These are phyloP conservation scores for Drosophila punjabiensis DNA, from an alignment of 1,140 invertebrate species.

Conservation along the genomic window DNA sequence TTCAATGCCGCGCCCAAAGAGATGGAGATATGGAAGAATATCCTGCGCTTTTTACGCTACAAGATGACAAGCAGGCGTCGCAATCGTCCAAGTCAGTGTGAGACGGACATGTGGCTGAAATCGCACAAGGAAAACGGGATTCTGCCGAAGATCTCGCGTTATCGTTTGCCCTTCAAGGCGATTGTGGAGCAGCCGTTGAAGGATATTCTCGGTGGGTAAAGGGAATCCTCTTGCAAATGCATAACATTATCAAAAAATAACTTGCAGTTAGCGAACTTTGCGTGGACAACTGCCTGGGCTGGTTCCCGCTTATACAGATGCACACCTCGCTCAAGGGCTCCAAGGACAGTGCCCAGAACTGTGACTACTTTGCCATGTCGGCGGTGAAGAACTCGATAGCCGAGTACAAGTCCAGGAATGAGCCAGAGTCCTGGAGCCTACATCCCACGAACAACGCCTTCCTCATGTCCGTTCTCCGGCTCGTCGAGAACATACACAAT, in stretches of 20 bases:
- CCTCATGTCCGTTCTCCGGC: slow-evolving; percentile 75
- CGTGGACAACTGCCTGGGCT: slow-evolving; percentile 83
- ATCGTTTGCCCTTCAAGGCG: slow-evolving; percentile 77
- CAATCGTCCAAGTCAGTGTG: slow-evolving; percentile 71
- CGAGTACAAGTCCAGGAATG: slow-evolving; percentile 74
- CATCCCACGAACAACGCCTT: slow-evolving; percentile 84
- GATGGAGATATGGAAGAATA: slow-evolving; percentile 78
- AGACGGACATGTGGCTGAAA: slow-evolving; percentile 81
- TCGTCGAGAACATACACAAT: slow-evolving; percentile 67
- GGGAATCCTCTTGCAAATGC: not conserved
- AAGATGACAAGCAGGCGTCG: slow-evolving; percentile 75
- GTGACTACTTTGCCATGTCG: slow-evolving; percentile 81
- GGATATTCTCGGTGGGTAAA: slow-evolving; percentile 69
- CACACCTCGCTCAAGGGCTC: slow-evolving; percentile 72
- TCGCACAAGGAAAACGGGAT: slow-evolving; percentile 74
- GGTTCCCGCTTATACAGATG: slow-evolving; percentile 83
- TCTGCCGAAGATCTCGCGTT: slow-evolving; percentile 79
- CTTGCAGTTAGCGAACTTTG: slow-evolving; percentile 68
- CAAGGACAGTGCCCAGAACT: slow-evolving; percentile 64
- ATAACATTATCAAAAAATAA: not conserved
- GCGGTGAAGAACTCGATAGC: slow-evolving; percentile 83
- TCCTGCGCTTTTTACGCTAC: slow-evolving; percentile 79
- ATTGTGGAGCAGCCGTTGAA: slow-evolving; percentile 77
- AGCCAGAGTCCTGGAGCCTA: slow-evolving; percentile 75
- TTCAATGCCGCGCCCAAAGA: slow-evolving; percentile 73